These are phyloP conservation scores for Protonemura montana DNA, from an alignment of 2,888 invertebrate genomes.

Conservation along the genomic window DNA sequence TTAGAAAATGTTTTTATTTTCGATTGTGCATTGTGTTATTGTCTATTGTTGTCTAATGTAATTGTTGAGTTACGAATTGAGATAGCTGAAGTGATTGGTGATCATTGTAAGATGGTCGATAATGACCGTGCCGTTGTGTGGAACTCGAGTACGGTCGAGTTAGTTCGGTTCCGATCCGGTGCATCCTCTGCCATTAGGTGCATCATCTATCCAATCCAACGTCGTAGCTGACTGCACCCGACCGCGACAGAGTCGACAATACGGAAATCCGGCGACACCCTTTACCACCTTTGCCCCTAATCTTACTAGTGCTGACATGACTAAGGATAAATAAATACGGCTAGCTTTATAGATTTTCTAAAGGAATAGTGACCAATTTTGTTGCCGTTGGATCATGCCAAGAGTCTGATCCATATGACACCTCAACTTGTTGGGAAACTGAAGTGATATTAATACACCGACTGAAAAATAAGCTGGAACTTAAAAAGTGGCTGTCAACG, in stretches of 20 bases:
- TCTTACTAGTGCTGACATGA: neutral
- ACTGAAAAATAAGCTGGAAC: too few relatives aligned
- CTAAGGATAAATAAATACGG: neutral
- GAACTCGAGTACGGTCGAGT: neutral
- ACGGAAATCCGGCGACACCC: slow-evolving; percentile 35
- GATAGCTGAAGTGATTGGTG: neutral
- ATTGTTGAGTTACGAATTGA: neutral
- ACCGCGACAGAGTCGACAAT: slow-evolving; percentile 29
- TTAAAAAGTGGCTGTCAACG: too few relatives aligned
- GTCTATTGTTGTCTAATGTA: neutral
- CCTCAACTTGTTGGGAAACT: too few relatives aligned
- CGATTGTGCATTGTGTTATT: slow-evolving; percentile 12
- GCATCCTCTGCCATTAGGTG: neutral
- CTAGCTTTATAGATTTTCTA: too few relatives aligned
- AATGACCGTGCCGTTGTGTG: neutral
- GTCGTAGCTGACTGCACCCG: neutral
- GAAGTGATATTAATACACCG: too few relatives aligned
- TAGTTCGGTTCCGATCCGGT: neutral
- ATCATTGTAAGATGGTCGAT: neutral
- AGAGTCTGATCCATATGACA: too few relatives aligned
- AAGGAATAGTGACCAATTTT: too few relatives aligned
- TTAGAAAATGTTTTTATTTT: slow-evolving; percentile 4
- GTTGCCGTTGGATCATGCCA: too few relatives aligned
- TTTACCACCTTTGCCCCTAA: slow-evolving; percentile 20
- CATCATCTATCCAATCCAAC: neutral